phyloP scores from a whole-genome alignment of 2,113 vertebrate genomes.

The Vimba vimba region DNA sequence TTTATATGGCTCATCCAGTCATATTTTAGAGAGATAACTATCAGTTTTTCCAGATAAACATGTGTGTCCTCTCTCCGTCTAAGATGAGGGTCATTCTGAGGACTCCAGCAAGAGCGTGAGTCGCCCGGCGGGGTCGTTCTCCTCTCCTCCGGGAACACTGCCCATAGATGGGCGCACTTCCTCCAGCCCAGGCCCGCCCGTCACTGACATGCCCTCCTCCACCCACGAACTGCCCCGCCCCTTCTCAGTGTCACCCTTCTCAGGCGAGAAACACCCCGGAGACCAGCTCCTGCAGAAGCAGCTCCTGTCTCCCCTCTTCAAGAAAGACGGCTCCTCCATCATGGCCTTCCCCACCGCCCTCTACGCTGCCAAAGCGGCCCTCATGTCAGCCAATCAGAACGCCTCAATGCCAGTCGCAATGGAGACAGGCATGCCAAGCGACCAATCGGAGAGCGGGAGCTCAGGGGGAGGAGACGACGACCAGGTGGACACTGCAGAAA shows the following conservation, averaged over 20 bases:
- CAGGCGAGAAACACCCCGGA: constrained; percentile 74
- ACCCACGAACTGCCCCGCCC: constrained; percentile 76
- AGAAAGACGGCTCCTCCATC: constrained; percentile 77
- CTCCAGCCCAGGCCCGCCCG: constrained; percentile 75
- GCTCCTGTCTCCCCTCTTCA: constrained; percentile 81
- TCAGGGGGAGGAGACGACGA: constrained; percentile 83
- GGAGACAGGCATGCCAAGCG: constrained; percentile 78
- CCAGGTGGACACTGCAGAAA: constrained; percentile 93
- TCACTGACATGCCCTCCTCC: constrained; percentile 65
- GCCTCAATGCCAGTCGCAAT: constrained; percentile 48
- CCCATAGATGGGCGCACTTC: constrained; percentile 77
- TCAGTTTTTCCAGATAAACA: neutral
- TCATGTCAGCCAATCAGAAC: constrained; percentile 71
- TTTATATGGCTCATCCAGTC: neutral
- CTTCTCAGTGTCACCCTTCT: constrained; percentile 85
- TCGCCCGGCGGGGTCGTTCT: constrained; percentile 79
- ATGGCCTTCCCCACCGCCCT: constrained; percentile 83
- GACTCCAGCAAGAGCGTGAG: constrained; percentile 80
- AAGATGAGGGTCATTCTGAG: constrained; percentile 88
- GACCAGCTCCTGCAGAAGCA: constrained; percentile 83
- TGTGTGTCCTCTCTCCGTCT: neutral
- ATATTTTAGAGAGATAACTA: neutral
- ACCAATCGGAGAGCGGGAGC: constrained; percentile 80
- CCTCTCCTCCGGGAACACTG: constrained; percentile 79
- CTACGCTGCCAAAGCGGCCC: constrained; percentile 83